These are phyloP conservation scores for Euclidia mi DNA, from an alignment of 2,888 invertebrate genomes.

Conservation along the genomic window DNA sequence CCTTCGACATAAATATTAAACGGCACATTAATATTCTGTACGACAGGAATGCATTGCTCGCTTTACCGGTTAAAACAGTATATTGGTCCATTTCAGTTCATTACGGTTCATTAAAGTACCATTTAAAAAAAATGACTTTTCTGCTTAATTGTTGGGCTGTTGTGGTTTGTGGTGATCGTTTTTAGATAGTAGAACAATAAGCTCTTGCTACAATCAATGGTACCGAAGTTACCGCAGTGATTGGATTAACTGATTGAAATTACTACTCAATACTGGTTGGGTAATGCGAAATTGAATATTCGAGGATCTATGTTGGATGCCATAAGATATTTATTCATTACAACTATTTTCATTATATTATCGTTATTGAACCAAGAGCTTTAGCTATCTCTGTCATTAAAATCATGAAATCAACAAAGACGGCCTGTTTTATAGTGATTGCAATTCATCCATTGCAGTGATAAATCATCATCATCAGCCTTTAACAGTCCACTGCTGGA, in stretches of 20 bases:
- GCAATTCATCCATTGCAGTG: too few species aligned
- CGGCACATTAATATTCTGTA: slow-evolving; percentile 88
- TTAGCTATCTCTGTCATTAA: too few species aligned
- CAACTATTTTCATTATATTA: too few species aligned
- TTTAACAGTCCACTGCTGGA: too few species aligned
- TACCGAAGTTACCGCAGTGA: not conserved
- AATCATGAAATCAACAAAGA: too few species aligned
- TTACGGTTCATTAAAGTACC: slow-evolving; percentile 65
- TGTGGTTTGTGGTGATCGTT: not conserved
- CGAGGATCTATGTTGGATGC: too few species aligned
- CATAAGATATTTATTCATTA: too few species aligned
- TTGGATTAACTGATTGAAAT: slow-evolving; percentile 1
- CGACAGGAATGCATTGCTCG: slow-evolving; percentile 87
- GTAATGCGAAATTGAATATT: not conserved
- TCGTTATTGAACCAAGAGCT: too few species aligned
- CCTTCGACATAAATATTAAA: slow-evolving; percentile 89
- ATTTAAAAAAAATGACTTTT: slow-evolving; percentile 49
- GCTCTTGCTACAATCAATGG: not conserved
- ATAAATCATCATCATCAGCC: too few species aligned
- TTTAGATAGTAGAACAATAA: slow-evolving; percentile 3
- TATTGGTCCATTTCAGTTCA: slow-evolving; percentile 68
- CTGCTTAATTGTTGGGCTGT: slow-evolving; percentile 2
- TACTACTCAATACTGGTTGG: not conserved
- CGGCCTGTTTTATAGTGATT: too few species aligned
- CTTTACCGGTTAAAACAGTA: slow-evolving; percentile 77